phyloP scores from a whole-genome alignment of 2,888 invertebrate species.

The Harpalus rubripes region DNA sequence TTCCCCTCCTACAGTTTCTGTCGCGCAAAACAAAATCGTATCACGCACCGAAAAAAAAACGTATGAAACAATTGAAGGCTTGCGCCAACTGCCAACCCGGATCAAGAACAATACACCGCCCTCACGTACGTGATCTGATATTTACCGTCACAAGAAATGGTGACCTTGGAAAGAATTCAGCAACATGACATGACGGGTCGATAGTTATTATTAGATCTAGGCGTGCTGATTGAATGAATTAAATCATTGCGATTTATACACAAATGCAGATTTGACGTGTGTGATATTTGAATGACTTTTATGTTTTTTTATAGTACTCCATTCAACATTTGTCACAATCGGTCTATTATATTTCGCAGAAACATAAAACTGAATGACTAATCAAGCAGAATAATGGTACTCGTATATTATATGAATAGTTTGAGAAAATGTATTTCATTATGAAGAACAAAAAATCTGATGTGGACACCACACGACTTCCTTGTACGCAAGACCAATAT shows the following conservation, averaged over 20 bases:
- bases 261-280: not conserved
- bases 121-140: conserved; percentile 16
- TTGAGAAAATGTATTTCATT: too few species aligned
- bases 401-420: too few species aligned
- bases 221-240: conserved; percentile 13
- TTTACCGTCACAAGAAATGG: conserved; percentile 8
- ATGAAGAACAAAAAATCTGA: too few species aligned
- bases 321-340: not conserved
- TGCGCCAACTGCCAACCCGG: conserved; percentile 24
- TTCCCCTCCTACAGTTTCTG: conserved; percentile 32
- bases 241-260: not conserved
- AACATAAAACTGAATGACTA: not conserved
- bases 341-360: not conserved
- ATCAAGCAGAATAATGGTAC: not conserved
- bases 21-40: conserved; percentile 29
- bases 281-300: conserved; percentile 3
- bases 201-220: conserved; percentile 34
- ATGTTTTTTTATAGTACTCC: not conserved
- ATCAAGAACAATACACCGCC: conserved; percentile 50
- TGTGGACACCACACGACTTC: too few species aligned
- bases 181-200: conserved; percentile 19
- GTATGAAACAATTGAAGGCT: conserved; percentile 36
- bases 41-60: conserved; percentile 16
- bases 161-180: conserved; percentile 43
- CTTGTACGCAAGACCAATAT: too few species aligned